These are phyloP conservation scores for Drosophila anceps DNA, from an alignment of 2,888 invertebrate species.

Conservation along the genomic window DNA sequence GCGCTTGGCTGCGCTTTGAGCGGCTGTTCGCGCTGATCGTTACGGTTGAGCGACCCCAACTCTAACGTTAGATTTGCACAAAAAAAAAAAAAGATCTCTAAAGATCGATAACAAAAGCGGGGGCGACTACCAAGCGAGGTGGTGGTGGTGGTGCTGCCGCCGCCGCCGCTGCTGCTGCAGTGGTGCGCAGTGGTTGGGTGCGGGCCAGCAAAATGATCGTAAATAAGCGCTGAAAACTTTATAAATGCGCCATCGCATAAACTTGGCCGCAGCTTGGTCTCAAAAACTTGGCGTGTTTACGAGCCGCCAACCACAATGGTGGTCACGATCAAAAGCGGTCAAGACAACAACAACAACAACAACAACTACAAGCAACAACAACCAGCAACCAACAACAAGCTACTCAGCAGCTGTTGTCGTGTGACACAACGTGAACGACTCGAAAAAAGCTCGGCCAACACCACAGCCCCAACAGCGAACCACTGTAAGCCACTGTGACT, in stretches of 20 bases:
- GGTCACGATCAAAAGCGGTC: conserved; percentile 82
- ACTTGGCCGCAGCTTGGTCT: conserved; percentile 63
- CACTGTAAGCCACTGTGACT: neutral
- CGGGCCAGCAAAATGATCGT: conserved; percentile 63
- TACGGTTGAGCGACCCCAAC: conserved; percentile 23
- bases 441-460: conserved; percentile 23
- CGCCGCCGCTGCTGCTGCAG: neutral
- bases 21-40: conserved; percentile 27
- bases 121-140: neutral
- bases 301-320: conserved; percentile 82
- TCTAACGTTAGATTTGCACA: conserved; percentile 19
- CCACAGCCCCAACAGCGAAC: conserved; percentile 2
- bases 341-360: conserved; percentile 47
- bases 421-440: conserved; percentile 57
- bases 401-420: conserved; percentile 50
- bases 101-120: conserved; percentile 42
- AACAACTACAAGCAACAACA: conserved; percentile 14
- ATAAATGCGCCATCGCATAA: conserved; percentile 76
- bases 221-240: conserved; percentile 81
- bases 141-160: neutral
- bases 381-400: conserved; percentile 24
- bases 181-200: conserved; percentile 18
- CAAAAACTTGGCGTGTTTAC: conserved; percentile 71
- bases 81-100: conserved; percentile 26
- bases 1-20: conserved; percentile 60